A percentile compares a stretch with the other conserved stretches of the same genome.
Conservation (phyloP, 2,113 vertebrate genomes). For the Bubalus kerabau region DNA sequence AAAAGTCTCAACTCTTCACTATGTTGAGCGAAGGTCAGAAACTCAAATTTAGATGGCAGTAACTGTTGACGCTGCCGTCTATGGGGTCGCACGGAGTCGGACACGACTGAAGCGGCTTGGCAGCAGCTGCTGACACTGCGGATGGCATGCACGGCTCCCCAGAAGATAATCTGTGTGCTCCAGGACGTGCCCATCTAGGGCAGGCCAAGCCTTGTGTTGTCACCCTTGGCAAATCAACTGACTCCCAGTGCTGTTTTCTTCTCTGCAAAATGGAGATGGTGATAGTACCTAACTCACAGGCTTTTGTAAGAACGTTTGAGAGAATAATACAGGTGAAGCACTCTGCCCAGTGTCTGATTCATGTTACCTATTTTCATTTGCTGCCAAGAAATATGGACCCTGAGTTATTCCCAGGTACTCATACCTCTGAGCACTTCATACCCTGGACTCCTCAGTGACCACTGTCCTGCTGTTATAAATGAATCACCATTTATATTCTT, state of each 20-base stretch:
- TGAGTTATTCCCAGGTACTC: not conserved
- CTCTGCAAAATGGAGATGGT: not conserved
- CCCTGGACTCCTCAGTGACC: no score
- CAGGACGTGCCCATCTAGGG: accelerated
- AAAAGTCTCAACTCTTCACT: not conserved
- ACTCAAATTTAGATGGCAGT: not conserved
- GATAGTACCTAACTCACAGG: accelerated
- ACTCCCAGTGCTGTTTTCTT: not conserved
- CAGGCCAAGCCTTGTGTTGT: no score
- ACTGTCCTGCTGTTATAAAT: not conserved
- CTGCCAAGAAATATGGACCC: no score
- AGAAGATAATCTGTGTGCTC: not conserved
- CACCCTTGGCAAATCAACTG: accelerated
- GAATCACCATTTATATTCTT: not conserved
- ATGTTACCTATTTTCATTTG: accelerated
- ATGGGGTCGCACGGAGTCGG: no score
- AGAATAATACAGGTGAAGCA: accelerated
- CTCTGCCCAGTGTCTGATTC: accelerated
- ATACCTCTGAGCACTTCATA: accelerated
- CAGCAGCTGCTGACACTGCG: accelerated
- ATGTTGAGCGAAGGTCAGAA: accelerated
- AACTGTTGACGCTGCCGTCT: accelerated
- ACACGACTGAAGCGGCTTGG: no score
- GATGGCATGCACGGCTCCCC: accelerated
- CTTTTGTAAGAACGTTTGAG: not conserved